These are phyloP conservation scores for Heliconius ismenius DNA, from an alignment of 2,888 invertebrate species.

Conservation along the genomic window DNA sequence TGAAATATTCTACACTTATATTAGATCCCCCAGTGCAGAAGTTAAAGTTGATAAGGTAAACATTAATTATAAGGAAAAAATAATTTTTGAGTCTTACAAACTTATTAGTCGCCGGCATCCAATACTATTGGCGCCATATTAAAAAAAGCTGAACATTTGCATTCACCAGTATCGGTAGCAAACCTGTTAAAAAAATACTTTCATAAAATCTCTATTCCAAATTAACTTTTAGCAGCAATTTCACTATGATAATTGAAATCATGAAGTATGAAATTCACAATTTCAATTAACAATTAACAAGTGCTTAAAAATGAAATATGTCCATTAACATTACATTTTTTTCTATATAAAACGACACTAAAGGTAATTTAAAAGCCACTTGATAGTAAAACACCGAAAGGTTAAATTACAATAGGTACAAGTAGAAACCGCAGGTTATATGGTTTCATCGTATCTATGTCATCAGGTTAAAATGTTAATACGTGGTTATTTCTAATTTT, in stretches of 20 bases:
- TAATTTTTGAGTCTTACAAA: not conserved
- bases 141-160: no score
- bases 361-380: not conserved
- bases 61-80: not conserved
- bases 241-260: no score
- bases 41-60: constrained; percentile 89
- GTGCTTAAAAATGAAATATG: not conserved
- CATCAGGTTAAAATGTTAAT: constrained; percentile 8
- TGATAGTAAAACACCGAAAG: not conserved
- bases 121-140: no score
- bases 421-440: constrained; percentile 6
- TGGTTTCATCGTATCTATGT: not conserved
- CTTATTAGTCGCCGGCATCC: no score
- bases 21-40: constrained; percentile 89
- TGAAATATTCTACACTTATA: constrained; percentile 95
- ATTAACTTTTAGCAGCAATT: no score
- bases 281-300: no score
- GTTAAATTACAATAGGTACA: constrained; percentile 10
- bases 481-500: not conserved
- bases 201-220: no score
- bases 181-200: no score
- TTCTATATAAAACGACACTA: not conserved
- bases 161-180: no score
- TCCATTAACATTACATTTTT: not conserved
- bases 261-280: no score